Evolutionary conservation across 2,113 vertebrate species (phyloP).

Genomic region (Neotoma lepida): DNA sequence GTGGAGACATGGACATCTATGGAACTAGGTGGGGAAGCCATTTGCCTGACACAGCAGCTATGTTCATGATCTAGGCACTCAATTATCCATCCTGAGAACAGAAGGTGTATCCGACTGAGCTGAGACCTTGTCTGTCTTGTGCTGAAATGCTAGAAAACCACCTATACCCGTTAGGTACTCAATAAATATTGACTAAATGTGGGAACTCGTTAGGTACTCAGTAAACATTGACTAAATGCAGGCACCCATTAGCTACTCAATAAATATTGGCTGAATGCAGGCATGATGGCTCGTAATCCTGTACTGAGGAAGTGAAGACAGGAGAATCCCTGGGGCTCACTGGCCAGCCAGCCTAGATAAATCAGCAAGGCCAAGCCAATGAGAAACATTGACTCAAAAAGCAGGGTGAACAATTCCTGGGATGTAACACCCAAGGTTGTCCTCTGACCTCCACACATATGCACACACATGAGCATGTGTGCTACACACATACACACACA

Average conservation of each 20-base stretch:
- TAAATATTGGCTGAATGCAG: background rate
- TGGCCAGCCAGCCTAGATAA: background rate
- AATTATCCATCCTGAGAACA: background rate
- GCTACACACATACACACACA: background rate
- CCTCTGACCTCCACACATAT: background rate
- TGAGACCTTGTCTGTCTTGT: background rate
- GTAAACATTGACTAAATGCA: background rate
- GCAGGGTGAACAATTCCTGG: background rate
- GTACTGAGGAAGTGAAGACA: background rate
- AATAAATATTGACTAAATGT: background rate
- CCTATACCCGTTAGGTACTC: background rate
- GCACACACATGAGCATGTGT: background rate
- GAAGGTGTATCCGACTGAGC: background rate
- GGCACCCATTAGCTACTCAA: background rate
- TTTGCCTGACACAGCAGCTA: background rate
- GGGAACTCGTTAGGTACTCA: background rate
- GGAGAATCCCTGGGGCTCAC: background rate
- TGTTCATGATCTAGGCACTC: background rate
- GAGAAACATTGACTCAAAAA: background rate
- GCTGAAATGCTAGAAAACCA: background rate
- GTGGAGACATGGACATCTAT: accelerated
- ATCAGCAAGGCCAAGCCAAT: background rate
- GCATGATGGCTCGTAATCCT: background rate
- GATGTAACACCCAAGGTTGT: background rate
- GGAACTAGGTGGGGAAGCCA: background rate